phyloP scores from a whole-genome alignment of 35 echinoderm and acorn worm genomes.

The Holothuria glaberrima region DNA sequence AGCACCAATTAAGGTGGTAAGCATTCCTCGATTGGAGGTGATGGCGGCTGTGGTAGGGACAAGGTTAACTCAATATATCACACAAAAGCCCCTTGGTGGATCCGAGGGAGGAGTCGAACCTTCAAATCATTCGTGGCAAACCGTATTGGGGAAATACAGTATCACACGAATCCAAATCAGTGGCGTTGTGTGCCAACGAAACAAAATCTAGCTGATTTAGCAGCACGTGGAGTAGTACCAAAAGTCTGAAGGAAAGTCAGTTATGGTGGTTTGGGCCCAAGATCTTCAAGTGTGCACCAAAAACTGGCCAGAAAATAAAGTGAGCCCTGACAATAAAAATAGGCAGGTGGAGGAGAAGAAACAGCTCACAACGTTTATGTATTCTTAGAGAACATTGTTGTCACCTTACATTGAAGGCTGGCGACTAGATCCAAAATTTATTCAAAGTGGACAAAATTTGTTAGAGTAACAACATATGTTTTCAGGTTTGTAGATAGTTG shows the following conservation, averaged over 20 bases:
- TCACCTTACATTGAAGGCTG: neutral
- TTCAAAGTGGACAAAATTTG: neutral
- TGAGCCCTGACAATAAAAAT: neutral
- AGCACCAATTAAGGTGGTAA: constrained; percentile 35
- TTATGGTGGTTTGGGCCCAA: constrained; percentile 19
- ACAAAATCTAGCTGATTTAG: constrained; percentile 26
- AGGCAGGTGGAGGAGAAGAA: neutral
- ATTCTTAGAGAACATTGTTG: neutral
- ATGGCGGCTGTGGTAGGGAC: constrained; percentile 55
- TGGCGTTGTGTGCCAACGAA: constrained; percentile 50
- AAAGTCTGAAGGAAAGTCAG: neutral
- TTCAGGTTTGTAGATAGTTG: neutral
- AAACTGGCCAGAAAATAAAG: neutral
- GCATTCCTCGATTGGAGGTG: constrained; percentile 63
- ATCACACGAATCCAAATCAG: constrained; percentile 6
- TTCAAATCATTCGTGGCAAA: constrained; percentile 56
- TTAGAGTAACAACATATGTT: neutral
- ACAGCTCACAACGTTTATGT: neutral
- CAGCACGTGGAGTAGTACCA: neutral
- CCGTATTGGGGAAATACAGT: constrained; percentile 33
- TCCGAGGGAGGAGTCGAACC: constrained; percentile 24
- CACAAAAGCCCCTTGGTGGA: constrained; percentile 31
- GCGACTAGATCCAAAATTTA: neutral
- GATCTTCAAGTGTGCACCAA: neutral
- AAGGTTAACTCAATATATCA: constrained; percentile 20